phyloP scores from a whole-genome alignment of 2,888 invertebrate species.

The Sialis lutaria region DNA sequence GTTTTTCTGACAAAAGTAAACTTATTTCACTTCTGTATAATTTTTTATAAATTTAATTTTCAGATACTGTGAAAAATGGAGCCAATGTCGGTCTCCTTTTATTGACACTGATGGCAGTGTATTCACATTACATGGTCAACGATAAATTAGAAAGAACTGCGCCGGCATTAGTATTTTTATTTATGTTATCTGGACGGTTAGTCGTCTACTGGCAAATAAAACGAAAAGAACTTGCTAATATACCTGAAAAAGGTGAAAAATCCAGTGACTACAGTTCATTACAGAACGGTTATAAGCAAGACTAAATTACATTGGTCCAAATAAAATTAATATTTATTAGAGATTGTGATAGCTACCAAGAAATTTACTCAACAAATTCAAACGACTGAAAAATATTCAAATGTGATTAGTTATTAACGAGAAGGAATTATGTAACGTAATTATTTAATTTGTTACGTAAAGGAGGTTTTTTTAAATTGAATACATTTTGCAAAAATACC shows the following conservation, averaged over 20 bases:
- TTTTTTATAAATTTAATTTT: conserved; percentile 17
- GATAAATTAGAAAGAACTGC: conserved; percentile 85
- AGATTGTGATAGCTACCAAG: too few relatives aligned
- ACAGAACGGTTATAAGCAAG: conserved; percentile 23
- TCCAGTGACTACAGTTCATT: conserved; percentile 8
- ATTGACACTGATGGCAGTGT: conserved; percentile 76
- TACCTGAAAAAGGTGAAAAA: conserved; percentile 15
- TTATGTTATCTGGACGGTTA: conserved; percentile 76
- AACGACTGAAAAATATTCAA: too few relatives aligned
- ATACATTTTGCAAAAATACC: too few relatives aligned
- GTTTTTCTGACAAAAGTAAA: background rate
- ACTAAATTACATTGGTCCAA: conserved; percentile 14
- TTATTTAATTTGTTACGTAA: too few relatives aligned
- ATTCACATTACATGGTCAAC: conserved; percentile 83
- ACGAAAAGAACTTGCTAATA: conserved; percentile 21
- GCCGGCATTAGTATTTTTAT: conserved; percentile 79
- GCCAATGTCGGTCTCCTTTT: conserved; percentile 72
- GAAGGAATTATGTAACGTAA: too few relatives aligned
- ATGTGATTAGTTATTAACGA: too few relatives aligned
- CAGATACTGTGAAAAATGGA: conserved; percentile 80
- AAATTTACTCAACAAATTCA: too few relatives aligned
- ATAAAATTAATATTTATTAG: too few relatives aligned
- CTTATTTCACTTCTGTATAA: background rate
- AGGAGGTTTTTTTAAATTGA: too few relatives aligned
- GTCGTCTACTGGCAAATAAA: conserved; percentile 61